Evolutionary conservation across 1,140 invertebrate species (phyloP).

Genomic region (Hermetia illucens): DNA sequence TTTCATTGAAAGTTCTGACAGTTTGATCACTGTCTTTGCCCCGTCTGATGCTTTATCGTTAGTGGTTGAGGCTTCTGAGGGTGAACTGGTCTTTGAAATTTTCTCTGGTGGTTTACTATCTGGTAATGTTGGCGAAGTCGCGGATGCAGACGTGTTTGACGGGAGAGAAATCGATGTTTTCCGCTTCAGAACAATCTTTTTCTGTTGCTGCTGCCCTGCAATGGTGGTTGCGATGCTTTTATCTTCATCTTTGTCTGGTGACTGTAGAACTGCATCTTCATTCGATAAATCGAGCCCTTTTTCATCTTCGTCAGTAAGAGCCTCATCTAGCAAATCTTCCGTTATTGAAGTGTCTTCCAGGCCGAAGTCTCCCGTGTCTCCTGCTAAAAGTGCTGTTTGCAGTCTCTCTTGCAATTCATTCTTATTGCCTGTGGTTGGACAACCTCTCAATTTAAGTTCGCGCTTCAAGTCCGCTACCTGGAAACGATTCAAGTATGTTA

Average conservation of each 20-base stretch:
- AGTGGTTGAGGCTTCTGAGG: conserved; percentile 2
- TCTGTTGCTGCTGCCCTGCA: conserved; percentile 15
- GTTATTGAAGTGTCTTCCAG: conserved; percentile 36
- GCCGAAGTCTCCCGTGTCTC: conserved; percentile 18
- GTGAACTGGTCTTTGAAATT: conserved; percentile 12
- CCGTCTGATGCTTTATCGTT: conserved; percentile 28
- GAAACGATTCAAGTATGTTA: conserved; percentile 8
- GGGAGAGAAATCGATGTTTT: conserved; percentile 37
- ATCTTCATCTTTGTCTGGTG: conserved; percentile 14
- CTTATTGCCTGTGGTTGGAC: conserved; percentile 63
- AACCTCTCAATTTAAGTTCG: conserved; percentile 60
- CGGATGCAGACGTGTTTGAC: not conserved
- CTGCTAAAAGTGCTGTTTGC: conserved; percentile 45
- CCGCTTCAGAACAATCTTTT: conserved; percentile 53
- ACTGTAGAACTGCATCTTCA: conserved; percentile 2
- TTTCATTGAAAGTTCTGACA: conserved; percentile 44
- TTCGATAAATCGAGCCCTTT: conserved; percentile 11
- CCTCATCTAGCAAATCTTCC: conserved; percentile 22
- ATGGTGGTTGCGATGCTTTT: conserved; percentile 11
- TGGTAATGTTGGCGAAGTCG: conserved; percentile 2
- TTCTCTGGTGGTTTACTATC: conserved; percentile 13
- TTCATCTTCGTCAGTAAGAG: conserved; percentile 12
- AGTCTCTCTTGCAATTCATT: conserved; percentile 61
- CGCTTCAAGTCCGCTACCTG: conserved; percentile 64
- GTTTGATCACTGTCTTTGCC: conserved; percentile 38